phyloP scores from a whole-genome alignment of 2,888 invertebrate species.

The Chelonus formosanus region DNA sequence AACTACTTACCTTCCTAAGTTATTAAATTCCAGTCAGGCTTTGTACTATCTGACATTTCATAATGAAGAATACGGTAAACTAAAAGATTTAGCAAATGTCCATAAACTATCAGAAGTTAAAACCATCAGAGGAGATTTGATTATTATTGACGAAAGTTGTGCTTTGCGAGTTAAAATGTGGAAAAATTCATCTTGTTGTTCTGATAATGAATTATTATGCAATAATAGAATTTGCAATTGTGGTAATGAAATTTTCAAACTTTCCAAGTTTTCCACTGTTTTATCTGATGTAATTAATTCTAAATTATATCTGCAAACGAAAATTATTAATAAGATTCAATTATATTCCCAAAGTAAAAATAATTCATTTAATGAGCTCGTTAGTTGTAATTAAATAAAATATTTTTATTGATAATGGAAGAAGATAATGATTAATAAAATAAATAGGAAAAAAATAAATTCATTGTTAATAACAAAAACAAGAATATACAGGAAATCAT shows the following conservation, averaged over 20 bases:
- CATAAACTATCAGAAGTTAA: slow-evolving; percentile 47
- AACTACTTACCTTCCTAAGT: slow-evolving; percentile 11
- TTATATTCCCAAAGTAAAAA: too few species aligned
- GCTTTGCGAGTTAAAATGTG: neutral
- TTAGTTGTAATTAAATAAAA: neutral
- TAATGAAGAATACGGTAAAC: slow-evolving; percentile 40
- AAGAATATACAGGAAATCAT: too few species aligned
- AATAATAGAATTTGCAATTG: slow-evolving; percentile 41
- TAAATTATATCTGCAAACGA: slow-evolving; percentile 40
- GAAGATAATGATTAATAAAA: too few species aligned
- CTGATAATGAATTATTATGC: slow-evolving; percentile 29
- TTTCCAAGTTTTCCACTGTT: slow-evolving; percentile 28
- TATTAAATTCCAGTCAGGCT: slow-evolving; percentile 73
- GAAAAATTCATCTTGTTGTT: slow-evolving; percentile 26
- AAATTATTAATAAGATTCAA: slow-evolving; percentile 19
- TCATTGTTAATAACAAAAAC: too few species aligned
- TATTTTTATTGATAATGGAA: too few species aligned
- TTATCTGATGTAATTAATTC: slow-evolving; percentile 29
- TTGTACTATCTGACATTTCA: slow-evolving; percentile 72
- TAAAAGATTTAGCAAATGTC: slow-evolving; percentile 44
- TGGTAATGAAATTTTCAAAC: slow-evolving; percentile 35
- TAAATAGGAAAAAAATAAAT: too few species aligned
- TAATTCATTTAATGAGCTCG: neutral
- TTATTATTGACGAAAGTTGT: slow-evolving; percentile 32
- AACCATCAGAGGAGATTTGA: slow-evolving; percentile 42